phyloP scores from a whole-genome alignment of 2,797 vertebrate species.

The Paguma larvata region DNA sequence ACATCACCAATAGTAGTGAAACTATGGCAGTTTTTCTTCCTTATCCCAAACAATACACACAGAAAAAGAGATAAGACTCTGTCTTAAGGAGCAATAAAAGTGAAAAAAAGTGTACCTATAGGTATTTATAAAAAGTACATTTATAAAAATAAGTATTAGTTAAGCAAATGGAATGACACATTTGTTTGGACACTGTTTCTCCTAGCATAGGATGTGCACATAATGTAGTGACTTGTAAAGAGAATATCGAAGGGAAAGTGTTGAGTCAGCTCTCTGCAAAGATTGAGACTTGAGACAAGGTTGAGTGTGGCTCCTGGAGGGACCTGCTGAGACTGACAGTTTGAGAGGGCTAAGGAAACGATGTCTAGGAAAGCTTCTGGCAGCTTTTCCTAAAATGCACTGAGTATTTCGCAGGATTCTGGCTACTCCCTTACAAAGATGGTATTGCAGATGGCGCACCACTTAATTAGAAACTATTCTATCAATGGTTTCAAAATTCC shows the following conservation, averaged over 20 bases:
- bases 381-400: background rate
- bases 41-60: background rate
- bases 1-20: background rate
- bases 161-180: background rate
- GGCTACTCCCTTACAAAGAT: background rate
- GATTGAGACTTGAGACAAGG: background rate
- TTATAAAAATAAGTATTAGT: background rate
- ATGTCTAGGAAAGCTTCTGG: background rate
- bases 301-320: background rate
- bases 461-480: background rate
- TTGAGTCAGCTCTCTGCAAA: background rate
- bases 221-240: background rate
- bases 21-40: background rate
- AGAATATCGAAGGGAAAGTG: background rate
- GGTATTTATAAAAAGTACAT: background rate
- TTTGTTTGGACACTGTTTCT: background rate
- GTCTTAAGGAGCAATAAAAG: background rate
- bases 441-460: background rate
- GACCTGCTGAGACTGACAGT: background rate
- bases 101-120: background rate
- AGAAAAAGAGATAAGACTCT: background rate
- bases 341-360: background rate
- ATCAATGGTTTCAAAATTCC: constrained; percentile 1
- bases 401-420: background rate
- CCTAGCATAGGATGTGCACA: background rate